Evolutionary conservation across 2,797 vertebrate species (phyloP), one percentile per base, ranked within the genome.

Genomic region (Choloepus didactylus): DNA sequence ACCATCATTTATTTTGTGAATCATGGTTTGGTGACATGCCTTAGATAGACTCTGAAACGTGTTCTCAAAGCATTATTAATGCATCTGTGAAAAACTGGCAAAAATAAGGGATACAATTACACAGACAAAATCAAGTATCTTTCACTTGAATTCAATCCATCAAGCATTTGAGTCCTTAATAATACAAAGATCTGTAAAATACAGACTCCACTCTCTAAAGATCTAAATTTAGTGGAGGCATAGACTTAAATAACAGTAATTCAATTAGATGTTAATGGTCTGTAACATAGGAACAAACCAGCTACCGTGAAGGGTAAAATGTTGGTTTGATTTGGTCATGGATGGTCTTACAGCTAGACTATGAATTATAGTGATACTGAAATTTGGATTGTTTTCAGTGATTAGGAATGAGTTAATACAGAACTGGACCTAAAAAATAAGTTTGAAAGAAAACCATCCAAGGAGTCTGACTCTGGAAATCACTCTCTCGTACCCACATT

Each of bases 41-140:
- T 73, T 89, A 91, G 49, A 70, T 51, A 88, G 27, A 82, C 9
- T 89, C 69, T 89, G 41, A 94, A n/a, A 77, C 29, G 70, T 84
- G 12, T 15, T 56, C 18, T 81, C 62, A 72, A n/a, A 72, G 21
- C 8, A 96, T 92, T 89, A 86, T 76, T 69, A 79, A 41, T 35
- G 1, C 5, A 41, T 69, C 87, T 54, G 23, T 60, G 2, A 75
- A 82, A 91, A 54, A 4, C 31, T 62, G 31, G 1, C 7, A 54
- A 77, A 93, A 79, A 89, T 51, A 59, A 64, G 46, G 15, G 46
- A 82, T 15, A 93, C 5, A 73, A 81, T 49, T 67, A 88, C 29
- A 67, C 18, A 67, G 16, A 83, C 10, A 87, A 91, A 95, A 64
- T 54, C 46, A 92, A 87, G 4, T 51, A 38, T 67, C 51, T 46